Percentiles rank a stretch among this genome's conserved stretches.
Evolutionary conservation across 2,113 vertebrate genomes (phyloP).

Genomic region (Phaethon lepturus): DNA sequence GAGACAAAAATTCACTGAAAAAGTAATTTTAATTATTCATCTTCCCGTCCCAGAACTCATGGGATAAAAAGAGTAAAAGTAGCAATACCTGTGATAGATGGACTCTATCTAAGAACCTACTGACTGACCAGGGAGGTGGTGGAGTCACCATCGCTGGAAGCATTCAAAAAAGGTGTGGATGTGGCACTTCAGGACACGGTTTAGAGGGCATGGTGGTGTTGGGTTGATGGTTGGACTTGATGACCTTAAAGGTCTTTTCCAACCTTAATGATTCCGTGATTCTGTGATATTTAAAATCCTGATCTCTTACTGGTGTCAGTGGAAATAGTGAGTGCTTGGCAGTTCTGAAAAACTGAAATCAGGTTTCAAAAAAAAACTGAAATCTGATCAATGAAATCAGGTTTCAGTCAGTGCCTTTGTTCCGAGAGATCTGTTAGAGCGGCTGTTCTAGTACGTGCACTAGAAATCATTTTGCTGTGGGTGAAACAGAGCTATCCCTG

Average conservation of each 20-base stretch:
- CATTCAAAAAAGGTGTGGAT: too few relatives aligned
- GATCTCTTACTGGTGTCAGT: neutral
- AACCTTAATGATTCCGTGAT: too few relatives aligned
- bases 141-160: too few relatives aligned
- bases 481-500: neutral
- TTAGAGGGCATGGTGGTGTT: too few relatives aligned
- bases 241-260: too few relatives aligned
- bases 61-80: neutral
- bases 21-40: neutral
- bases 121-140: too few relatives aligned
- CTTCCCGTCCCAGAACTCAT: neutral
- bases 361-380: too few relatives aligned
- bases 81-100: neutral
- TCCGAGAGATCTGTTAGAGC: neutral
- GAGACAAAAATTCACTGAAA: neutral
- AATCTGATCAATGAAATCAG: neutral
- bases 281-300: neutral
- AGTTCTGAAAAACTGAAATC: neutral
- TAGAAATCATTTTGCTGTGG: neutral
- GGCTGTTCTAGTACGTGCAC: neutral
- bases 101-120: neutral
- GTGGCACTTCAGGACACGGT: too few relatives aligned
- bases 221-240: too few relatives aligned
- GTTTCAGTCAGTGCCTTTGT: neutral
- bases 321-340: neutral